phyloP scores from a whole-genome alignment of 2,888 invertebrate genomes.

The Campoplex capitator region DNA sequence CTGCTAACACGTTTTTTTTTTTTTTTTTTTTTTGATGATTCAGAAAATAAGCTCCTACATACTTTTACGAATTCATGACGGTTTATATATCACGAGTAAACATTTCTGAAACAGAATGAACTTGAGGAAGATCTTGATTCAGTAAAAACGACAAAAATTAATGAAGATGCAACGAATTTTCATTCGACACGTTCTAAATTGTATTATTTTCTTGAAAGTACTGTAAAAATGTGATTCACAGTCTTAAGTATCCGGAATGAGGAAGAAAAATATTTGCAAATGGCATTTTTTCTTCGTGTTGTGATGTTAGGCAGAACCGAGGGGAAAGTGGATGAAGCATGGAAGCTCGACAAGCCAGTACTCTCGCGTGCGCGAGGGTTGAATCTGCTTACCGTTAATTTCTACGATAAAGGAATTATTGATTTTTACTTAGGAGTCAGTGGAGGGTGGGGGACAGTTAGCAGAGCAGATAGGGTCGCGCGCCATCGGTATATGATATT shows the following conservation, averaged over 20 bases:
- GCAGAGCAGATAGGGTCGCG: conserved; percentile 59
- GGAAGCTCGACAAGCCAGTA: conserved; percentile 32
- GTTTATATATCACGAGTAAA: not conserved
- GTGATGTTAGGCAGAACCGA: conserved; percentile 78
- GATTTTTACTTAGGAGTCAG: conserved; percentile 83
- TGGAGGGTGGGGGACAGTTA: conserved; percentile 77
- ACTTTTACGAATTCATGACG: not conserved
- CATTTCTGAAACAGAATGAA: not conserved
- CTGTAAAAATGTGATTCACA: not conserved
- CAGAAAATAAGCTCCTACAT: not conserved
- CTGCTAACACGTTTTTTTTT: not conserved
- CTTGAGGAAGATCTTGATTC: not conserved
- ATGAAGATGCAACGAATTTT: not conserved
- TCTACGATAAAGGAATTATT: conserved; percentile 83
- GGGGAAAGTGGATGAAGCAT: conserved; percentile 71
- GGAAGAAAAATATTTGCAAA: conserved; percentile 58
- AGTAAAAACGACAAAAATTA: not conserved
- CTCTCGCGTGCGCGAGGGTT: conserved; percentile 77
- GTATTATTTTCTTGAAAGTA: not conserved
- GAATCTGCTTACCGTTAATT: conserved; percentile 84
- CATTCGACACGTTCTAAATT: not conserved
- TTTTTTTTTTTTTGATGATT: not conserved
- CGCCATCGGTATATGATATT: conserved; percentile 31
- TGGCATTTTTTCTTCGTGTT: conserved; percentile 64
- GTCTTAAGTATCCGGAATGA: not conserved